Evolutionary conservation across 2,113 vertebrate genomes (phyloP).

Genomic region (Nyctibius bracteatus): DNA sequence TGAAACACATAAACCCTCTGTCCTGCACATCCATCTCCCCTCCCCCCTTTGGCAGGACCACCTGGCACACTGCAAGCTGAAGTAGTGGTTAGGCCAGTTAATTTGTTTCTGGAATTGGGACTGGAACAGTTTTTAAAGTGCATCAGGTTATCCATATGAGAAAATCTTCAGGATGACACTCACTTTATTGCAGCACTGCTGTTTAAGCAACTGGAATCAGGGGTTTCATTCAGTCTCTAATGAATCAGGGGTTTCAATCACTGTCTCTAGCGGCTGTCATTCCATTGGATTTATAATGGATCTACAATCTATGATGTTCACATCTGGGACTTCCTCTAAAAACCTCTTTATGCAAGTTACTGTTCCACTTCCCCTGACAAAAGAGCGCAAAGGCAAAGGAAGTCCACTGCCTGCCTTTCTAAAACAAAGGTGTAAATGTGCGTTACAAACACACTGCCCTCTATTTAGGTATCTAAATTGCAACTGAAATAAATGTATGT

Average conservation of each 20-base stretch:
- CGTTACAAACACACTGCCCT: not conserved
- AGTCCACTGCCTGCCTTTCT: not conserved
- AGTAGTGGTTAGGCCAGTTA: not conserved
- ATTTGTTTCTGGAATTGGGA: not conserved
- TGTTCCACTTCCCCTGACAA: not conserved
- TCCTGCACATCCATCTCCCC: not conserved
- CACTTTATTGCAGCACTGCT: not conserved
- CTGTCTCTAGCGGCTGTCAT: not conserved
- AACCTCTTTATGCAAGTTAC: not conserved
- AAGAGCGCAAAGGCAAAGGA: not conserved
- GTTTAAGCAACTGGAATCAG: not conserved
- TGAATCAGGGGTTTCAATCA: not conserved
- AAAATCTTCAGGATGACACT: not conserved
- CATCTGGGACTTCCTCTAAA: not conserved
- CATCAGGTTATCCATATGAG: not conserved
- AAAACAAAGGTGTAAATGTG: not conserved
- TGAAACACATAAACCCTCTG: not conserved
- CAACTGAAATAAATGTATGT: fast-evolving
- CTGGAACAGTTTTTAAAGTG: not conserved
- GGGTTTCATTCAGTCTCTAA: not conserved
- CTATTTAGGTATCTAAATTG: not conserved
- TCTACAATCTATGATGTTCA: not conserved
- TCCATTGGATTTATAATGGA: not conserved
- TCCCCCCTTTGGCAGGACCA: not conserved
- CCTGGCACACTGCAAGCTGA: not conserved